These are phyloP conservation scores for Habroteleia sp. DNA, from an alignment of 2,888 invertebrate genomes.

Conservation along the genomic window DNA sequence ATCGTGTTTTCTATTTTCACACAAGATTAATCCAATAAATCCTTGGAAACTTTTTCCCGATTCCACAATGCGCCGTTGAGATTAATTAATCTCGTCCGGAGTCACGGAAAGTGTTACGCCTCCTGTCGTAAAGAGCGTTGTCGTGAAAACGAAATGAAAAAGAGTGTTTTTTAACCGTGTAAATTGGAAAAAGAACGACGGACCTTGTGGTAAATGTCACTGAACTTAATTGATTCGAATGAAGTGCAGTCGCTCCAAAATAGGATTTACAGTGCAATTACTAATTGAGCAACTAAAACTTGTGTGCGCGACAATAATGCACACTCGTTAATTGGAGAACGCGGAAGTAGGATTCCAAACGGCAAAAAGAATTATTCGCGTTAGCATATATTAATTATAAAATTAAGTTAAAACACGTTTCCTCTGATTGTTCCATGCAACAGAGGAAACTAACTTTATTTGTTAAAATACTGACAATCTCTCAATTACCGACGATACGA, in stretches of 20 bases:
- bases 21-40: slow-evolving; percentile 62
- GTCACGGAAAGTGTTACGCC: slow-evolving; percentile 51
- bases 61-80: slow-evolving; percentile 37
- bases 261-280: slow-evolving; percentile 29
- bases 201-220: slow-evolving; percentile 7
- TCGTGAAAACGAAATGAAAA: slow-evolving; percentile 8
- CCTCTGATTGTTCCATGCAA: too few relatives aligned
- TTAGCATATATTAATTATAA: too few relatives aligned
- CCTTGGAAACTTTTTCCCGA: slow-evolving; percentile 49
- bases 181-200: background rate
- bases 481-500: too few relatives aligned
- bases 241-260: background rate
- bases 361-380: too few relatives aligned
- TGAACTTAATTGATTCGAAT: slow-evolving; percentile 11
- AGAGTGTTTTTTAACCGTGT: background rate
- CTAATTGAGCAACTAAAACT: slow-evolving; percentile 17
- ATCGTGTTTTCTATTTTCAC: slow-evolving; percentile 47
- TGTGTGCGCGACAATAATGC: slow-evolving; percentile 14
- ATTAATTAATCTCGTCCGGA: slow-evolving; percentile 44
- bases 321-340: background rate
- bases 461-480: too few relatives aligned
- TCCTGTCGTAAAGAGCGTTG: slow-evolving; percentile 11
- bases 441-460: too few relatives aligned
- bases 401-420: too few relatives aligned
- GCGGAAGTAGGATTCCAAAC: slow-evolving; percentile 6